Evolutionary conservation across 2,797 vertebrate species (phyloP).

Genomic region (Aquila chrysaetos): DNA sequence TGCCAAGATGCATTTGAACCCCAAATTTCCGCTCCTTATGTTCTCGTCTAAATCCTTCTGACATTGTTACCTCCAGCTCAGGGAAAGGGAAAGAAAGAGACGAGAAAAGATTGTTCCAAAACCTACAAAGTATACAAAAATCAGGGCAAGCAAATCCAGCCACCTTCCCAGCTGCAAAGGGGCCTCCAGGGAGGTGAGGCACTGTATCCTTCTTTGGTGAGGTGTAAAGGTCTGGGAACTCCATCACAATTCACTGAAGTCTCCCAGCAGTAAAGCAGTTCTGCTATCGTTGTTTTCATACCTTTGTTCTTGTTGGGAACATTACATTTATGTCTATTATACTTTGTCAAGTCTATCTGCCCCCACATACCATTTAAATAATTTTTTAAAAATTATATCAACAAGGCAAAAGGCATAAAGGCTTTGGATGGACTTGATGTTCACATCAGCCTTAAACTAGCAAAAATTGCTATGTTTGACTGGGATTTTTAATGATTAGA

Average conservation of each 20-base stretch:
- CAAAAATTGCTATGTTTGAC: not conserved
- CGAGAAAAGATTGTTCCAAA: not conserved
- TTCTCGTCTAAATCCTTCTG: not conserved
- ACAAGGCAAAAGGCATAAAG: not conserved
- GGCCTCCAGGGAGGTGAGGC: rapidly evolving
- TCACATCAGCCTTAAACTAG: not conserved
- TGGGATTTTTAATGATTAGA: slow-evolving; percentile 5
- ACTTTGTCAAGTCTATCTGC: not conserved
- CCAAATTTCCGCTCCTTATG: not conserved
- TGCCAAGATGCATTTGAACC: not conserved
- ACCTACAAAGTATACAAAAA: not conserved
- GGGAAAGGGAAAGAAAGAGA: not conserved
- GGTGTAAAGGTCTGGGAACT: not conserved
- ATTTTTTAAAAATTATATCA: not conserved
- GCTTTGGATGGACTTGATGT: not conserved
- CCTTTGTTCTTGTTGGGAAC: not conserved
- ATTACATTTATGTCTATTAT: not conserved
- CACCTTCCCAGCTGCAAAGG: not conserved
- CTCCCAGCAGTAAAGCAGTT: not conserved
- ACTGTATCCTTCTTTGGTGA: not conserved
- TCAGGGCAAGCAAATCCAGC: not conserved
- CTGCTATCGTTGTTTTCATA: not conserved
- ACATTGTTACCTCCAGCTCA: not conserved
- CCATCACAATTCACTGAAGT: not conserved
- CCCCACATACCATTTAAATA: not conserved